phyloP scores from a whole-genome alignment of 2,113 vertebrate species.

The Thamnaconus septentrionalis region DNA sequence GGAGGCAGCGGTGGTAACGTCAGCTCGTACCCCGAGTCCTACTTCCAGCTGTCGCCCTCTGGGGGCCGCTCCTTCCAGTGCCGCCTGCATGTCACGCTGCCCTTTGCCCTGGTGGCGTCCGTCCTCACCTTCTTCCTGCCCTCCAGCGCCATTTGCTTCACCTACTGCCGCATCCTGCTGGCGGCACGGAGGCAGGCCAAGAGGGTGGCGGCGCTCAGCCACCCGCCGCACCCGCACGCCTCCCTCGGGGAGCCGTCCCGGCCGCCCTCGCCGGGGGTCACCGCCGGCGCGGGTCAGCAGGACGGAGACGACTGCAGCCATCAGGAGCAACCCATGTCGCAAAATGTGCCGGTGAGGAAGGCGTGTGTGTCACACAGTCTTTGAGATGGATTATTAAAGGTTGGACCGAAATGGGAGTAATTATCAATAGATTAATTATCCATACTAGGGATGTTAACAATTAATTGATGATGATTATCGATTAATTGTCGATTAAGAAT shows the following conservation, averaged over 20 bases:
- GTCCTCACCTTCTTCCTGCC: constrained; percentile 95
- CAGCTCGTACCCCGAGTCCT: constrained; percentile 65
- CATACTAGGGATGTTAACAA: too few species aligned
- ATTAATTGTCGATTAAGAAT: too few species aligned
- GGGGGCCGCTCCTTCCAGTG: constrained; percentile 79
- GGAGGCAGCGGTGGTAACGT: constrained; percentile 35
- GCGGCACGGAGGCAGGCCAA: constrained; percentile 87
- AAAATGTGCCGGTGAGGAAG: constrained; percentile 67
- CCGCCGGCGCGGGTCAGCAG: constrained; percentile 41
- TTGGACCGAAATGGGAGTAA: too few species aligned
- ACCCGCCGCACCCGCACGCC: constrained; percentile 72
- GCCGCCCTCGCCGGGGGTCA: constrained; percentile 64
- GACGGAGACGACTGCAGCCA: constrained; percentile 71
- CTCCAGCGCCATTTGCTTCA: constrained; percentile 92
- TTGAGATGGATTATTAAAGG: too few species aligned
- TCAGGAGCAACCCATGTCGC: constrained; percentile 61
- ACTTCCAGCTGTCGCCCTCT: constrained; percentile 61
- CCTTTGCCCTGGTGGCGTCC: constrained; percentile 91
- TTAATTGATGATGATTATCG: too few species aligned
- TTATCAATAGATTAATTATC: too few species aligned
- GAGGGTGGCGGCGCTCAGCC: constrained; percentile 86
- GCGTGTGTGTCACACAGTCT: neutral
- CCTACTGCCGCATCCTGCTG: constrained; percentile 93
- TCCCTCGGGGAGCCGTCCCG: constrained; percentile 78
- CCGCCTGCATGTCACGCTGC: constrained; percentile 86